phyloP scores from a whole-genome alignment of 2,888 invertebrate genomes.

The Phania funesta region DNA sequence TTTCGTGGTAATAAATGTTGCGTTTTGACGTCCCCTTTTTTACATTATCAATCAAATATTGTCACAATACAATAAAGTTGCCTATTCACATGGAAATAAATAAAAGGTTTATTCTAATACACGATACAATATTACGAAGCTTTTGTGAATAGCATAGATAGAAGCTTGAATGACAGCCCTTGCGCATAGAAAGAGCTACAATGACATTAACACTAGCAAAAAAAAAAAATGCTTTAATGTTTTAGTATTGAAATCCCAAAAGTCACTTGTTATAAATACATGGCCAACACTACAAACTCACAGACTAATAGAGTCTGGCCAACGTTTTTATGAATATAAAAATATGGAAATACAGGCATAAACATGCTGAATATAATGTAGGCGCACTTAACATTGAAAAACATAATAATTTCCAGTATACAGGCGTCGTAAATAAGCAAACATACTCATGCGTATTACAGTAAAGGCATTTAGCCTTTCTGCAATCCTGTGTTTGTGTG shows the following conservation, averaged over 20 bases:
- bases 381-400: slow-evolving; percentile 5
- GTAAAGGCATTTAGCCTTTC: too few relatives aligned
- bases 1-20: too few relatives aligned
- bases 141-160: too few relatives aligned
- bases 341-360: neutral
- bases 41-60: too few relatives aligned
- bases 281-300: neutral
- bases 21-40: too few relatives aligned
- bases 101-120: too few relatives aligned
- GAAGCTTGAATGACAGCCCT: neutral
- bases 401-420: slow-evolving; percentile 27
- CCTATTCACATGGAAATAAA: too few relatives aligned
- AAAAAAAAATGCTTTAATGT: neutral
- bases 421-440: neutral
- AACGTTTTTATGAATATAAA: neutral
- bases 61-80: too few relatives aligned
- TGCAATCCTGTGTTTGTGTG: neutral
- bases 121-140: too few relatives aligned
- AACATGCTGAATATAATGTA: neutral
- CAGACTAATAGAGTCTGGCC: neutral
- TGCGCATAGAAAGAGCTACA: neutral
- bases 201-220: slow-evolving; percentile 6
- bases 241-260: slow-evolving; percentile 19
- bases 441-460: neutral
- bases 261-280: slow-evolving; percentile 5